Evolutionary conservation across 2,888 invertebrate genomes (phyloP).

Genomic region (Aromia moschata): DNA sequence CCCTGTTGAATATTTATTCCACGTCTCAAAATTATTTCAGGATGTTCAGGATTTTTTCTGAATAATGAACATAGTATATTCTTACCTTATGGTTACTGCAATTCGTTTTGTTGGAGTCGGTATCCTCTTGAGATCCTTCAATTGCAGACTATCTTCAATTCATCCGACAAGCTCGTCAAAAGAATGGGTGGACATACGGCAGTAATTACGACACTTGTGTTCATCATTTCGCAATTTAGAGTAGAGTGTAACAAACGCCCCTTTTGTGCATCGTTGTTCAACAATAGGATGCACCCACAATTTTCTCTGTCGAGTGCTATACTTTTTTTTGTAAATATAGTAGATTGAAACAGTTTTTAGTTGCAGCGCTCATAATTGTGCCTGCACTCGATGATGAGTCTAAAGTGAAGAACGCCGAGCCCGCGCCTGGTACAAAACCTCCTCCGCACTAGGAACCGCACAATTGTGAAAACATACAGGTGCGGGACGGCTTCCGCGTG

Average conservation of each 20-base stretch:
- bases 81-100: not conserved
- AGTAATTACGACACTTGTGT: not conserved
- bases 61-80: no score
- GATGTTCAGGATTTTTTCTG: no score
- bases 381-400: no score
- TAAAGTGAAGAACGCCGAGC: no score
- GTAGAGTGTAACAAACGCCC: not conserved
- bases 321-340: not conserved
- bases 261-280: not conserved
- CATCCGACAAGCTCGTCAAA: not conserved
- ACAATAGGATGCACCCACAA: not conserved
- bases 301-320: not conserved
- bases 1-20: no score
- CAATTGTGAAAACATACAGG: no score
- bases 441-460: no score
- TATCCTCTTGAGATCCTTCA: not conserved
- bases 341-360: not conserved
- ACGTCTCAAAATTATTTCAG: no score
- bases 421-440: no score
- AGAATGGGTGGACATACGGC: not conserved
- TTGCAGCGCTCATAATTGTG: no score
- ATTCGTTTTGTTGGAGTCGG: not conserved
- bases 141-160: not conserved
- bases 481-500: no score
- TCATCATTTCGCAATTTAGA: not conserved